Conservation (phyloP, 2,888 invertebrate species). For the Drosophila pseudotakahashii region DNA sequence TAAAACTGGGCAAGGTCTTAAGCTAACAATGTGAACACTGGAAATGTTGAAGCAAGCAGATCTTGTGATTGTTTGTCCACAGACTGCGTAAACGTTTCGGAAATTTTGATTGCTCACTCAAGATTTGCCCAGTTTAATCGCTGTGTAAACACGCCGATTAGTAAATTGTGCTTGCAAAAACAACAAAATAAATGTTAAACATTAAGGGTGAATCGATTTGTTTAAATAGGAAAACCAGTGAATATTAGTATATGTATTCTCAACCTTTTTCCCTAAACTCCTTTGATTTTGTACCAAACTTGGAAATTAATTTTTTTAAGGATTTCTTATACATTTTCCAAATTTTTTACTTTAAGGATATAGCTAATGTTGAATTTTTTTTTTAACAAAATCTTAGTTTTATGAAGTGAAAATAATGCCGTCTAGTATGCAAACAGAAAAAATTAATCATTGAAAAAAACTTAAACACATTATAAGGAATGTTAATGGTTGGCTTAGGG, state of each 20-base stretch:
- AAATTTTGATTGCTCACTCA: background rate
- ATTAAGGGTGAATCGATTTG: constrained; percentile 27
- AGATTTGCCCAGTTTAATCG: constrained; percentile 13
- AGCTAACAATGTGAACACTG: background rate
- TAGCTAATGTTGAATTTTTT: too few species aligned
- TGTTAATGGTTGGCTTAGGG: constrained; percentile 1
- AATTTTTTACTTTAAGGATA: too few species aligned
- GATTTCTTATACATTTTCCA: too few species aligned
- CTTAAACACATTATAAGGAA: background rate
- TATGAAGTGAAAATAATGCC: background rate
- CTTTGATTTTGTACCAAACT: background rate
- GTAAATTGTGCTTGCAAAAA: constrained; percentile 43
- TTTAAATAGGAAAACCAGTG: background rate
- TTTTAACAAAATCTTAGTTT: background rate
- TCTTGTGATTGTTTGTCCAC: constrained; percentile 5
- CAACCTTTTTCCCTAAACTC: background rate
- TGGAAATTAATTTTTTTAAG: background rate
- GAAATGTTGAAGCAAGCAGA: background rate
- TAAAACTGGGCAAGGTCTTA: constrained; percentile 13
- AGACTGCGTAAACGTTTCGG: background rate
- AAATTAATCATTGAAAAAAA: background rate
- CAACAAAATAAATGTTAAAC: constrained; percentile 40
- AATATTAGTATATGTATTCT: background rate
- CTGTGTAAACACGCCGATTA: constrained; percentile 5
- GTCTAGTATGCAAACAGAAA: background rate